Base-by-base conservation (phyloP, 2,888 invertebrate genomes). In the Limnephilus auricula region DNA sequence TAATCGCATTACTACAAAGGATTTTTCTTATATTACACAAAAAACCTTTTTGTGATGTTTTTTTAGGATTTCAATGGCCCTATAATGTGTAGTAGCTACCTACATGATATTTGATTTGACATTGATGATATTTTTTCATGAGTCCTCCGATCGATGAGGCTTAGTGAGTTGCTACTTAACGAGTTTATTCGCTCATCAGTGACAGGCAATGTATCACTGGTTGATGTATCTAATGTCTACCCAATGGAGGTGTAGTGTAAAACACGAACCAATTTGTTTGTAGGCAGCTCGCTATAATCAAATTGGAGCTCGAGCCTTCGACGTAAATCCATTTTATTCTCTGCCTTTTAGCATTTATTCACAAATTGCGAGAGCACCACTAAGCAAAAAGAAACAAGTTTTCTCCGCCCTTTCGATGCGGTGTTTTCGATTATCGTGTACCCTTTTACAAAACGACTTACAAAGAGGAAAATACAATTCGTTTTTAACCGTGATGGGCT, bases 271-370 rank as follows among this genome's bases (percentile, higher is more conserved):
- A 40, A 87, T 87, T 65, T 65, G 34, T 65, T 87, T 87, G 65
- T 65, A 87, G 65, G 65, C 31, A 78, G 84, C n/a, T 87, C 65
- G 83, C 79, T 79, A 80, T 89, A 91, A 91, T 89, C 89, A 89
- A 89, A 91, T 91, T 89, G 89, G 50, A 89, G 65, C 50, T 30
- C 90, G 78, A 84, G 84, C 79, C 79, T 45, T 84, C 78, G 91
- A 84, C 45, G 85, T 83, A 91, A 91, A 91, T 89, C 91, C 82
- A 89, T 91, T 91, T 91, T 84, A 89, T 79, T 88, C 89, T 65
- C 25, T 65, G 50, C 32, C 34, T 65, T 65, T 65, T 50, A 37
- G 34, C 84, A 84, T 84, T 84, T 40, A 37, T 40, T n/a, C 37
- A 40, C 84, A 84, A 84, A 84, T 84, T 40, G 37, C 25, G 65